Evolutionary conservation across 2,113 vertebrate species (phyloP).

Genomic region (Boleophthalmus pectinirostris): DNA sequence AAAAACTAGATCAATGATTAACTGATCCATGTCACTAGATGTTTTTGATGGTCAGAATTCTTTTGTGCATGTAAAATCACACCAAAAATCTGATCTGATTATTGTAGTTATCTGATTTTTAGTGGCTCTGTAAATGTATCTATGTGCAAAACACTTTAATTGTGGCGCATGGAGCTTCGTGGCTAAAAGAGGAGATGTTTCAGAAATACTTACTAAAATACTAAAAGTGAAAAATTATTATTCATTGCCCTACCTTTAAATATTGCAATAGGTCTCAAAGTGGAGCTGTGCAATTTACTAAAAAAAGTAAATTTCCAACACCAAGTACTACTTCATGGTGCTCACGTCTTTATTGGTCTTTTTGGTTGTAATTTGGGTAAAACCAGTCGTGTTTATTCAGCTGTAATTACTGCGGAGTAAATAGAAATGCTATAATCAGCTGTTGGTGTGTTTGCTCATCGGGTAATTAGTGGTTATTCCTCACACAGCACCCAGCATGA

Average conservation of each 20-base stretch:
- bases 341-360: background rate
- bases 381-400: slow-evolving; percentile 39
- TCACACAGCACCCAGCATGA: slow-evolving; percentile 18
- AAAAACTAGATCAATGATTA: too few species aligned
- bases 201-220: background rate
- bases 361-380: slow-evolving; percentile 21
- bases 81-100: too few species aligned
- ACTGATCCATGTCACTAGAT: too few species aligned
- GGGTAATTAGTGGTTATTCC: slow-evolving; percentile 49
- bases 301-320: slow-evolving; percentile 14
- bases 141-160: background rate
- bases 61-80: too few species aligned
- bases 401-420: slow-evolving; percentile 30
- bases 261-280: background rate
- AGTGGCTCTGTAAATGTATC: background rate
- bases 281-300: slow-evolving; percentile 5
- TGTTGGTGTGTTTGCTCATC: slow-evolving; percentile 34
- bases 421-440: slow-evolving; percentile 44
- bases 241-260: background rate
- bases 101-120: too few species aligned
- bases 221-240: background rate
- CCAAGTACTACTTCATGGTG: background rate
- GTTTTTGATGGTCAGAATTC: too few species aligned
- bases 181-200: background rate
- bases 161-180: background rate